phyloP scores from a whole-genome alignment of 2,888 invertebrate genomes.

The Chelonus formosanus region DNA sequence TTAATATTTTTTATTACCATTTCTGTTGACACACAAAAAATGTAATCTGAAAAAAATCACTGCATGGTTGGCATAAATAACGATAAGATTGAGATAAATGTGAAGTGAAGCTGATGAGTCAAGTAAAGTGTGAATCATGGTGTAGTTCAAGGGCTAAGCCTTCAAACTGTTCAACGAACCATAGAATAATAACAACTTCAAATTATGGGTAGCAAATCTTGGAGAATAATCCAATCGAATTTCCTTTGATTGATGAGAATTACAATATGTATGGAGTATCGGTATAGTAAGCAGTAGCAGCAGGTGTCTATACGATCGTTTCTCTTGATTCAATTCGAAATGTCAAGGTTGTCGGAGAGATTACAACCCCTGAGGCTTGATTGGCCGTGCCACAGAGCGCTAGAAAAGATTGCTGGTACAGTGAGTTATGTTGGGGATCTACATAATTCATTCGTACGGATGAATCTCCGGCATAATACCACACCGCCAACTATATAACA shows the following conservation, averaged over 20 bases:
- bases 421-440: constrained; percentile 16
- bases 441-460: constrained; percentile 21
- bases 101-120: background rate
- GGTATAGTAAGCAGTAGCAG: background rate
- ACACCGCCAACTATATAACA: constrained; percentile 4
- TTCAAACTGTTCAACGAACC: constrained; percentile 2
- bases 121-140: constrained; percentile 8
- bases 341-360: constrained; percentile 17
- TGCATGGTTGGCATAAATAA: too few species aligned
- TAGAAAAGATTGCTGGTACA: constrained; percentile 14
- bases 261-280: background rate
- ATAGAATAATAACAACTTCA: background rate
- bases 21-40: too few species aligned
- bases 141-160: constrained; percentile 3
- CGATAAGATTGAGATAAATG: too few species aligned
- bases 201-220: too few species aligned
- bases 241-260: constrained; percentile 3
- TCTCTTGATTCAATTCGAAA: constrained; percentile 26
- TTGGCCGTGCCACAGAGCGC: background rate
- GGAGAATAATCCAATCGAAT: background rate
- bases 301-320: constrained; percentile 16
- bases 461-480: constrained; percentile 1
- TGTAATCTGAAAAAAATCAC: too few species aligned
- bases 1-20: too few species aligned
- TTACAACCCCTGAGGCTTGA: constrained; percentile 14